These are phyloP conservation scores for Calonectris borealis DNA, from an alignment of 2,113 vertebrate species.

Conservation along the genomic window DNA sequence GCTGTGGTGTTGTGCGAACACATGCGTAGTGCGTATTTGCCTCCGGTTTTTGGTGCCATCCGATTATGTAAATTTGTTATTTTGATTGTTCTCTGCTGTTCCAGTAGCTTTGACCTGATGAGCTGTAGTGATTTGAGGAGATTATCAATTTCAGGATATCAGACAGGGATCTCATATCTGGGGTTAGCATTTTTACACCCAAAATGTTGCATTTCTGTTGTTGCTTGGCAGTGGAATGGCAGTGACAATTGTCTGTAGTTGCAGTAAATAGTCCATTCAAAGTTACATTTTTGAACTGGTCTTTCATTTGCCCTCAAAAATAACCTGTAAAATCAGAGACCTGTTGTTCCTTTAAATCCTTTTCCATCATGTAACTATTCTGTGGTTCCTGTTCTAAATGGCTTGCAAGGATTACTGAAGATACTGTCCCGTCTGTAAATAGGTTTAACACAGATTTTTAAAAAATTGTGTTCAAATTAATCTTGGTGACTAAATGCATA, in stretches of 20 bases:
- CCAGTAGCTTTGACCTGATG: background rate
- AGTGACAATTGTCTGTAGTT: background rate
- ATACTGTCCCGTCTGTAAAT: background rate
- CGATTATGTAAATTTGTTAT: background rate
- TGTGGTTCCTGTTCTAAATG: background rate
- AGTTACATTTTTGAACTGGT: background rate
- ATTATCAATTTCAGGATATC: background rate
- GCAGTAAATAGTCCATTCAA: background rate
- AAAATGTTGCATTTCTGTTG: background rate
- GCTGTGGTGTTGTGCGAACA: background rate
- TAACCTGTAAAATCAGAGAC: background rate
- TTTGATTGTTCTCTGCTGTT: background rate
- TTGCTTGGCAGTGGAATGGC: background rate
- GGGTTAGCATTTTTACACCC: background rate
- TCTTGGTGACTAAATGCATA: background rate
- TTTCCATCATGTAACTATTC: background rate
- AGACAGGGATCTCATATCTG: no score
- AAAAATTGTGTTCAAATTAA: background rate
- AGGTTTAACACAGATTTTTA: background rate
- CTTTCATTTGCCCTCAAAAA: background rate
- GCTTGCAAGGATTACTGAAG: background rate
- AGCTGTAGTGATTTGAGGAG: background rate
- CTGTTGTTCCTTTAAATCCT: background rate
- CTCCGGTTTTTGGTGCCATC: background rate
- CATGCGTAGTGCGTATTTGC: background rate